These are phyloP conservation scores for Chelon auratus DNA, from an alignment of 2,797 vertebrate genomes.

Conservation along the genomic window DNA sequence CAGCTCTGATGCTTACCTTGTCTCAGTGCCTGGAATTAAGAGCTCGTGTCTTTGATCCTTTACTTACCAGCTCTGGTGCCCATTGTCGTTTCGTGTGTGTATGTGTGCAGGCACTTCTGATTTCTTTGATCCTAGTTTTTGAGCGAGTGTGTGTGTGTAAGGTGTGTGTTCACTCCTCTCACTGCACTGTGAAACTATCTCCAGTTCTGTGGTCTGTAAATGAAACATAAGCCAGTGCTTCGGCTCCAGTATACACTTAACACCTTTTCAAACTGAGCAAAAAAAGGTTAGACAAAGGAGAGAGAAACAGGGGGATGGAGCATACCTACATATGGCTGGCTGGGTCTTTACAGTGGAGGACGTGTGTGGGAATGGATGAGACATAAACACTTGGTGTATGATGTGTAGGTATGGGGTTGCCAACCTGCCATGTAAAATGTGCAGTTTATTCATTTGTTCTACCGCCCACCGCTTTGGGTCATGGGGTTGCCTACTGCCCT, in stretches of 20 bases:
- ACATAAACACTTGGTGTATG: constrained; percentile 45
- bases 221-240: constrained; percentile 63
- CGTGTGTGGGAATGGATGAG: constrained; percentile 55
- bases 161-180: constrained; percentile 24
- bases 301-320: neutral
- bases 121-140: constrained; percentile 65
- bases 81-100: constrained; percentile 46
- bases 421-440: constrained; percentile 39
- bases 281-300: constrained; percentile 2
- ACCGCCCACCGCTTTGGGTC: constrained; percentile 55
- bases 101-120: constrained; percentile 30
- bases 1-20: constrained; percentile 40
- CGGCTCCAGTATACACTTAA: constrained; percentile 39
- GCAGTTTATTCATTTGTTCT: constrained; percentile 55
- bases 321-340: constrained; percentile 47
- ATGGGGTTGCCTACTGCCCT: constrained; percentile 9
- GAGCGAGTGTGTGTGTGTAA: constrained; percentile 25
- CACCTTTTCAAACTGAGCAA: constrained; percentile 50
- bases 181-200: constrained; percentile 52
- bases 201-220: constrained; percentile 62
- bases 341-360: constrained; percentile 21
- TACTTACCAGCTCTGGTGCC: constrained; percentile 27
- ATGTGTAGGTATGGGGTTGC: constrained; percentile 26
- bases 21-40: constrained; percentile 66
- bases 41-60: constrained; percentile 72